Base-by-base conservation (phyloP, 2,888 invertebrate species). In the Nesidiocoris tenuis region DNA sequence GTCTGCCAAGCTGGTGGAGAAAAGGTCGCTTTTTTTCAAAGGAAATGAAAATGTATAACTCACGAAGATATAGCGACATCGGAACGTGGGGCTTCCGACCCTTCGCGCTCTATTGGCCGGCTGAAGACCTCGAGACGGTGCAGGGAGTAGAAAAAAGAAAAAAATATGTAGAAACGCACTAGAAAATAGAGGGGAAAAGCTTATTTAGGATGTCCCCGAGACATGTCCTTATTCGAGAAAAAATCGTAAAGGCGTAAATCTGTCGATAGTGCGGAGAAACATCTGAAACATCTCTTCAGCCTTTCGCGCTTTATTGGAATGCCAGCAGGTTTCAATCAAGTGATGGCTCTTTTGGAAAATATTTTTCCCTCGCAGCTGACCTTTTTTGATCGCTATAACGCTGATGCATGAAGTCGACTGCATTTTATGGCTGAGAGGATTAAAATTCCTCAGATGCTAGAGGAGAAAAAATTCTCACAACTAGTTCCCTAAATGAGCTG, bases 1-100 rank as follows among this genome's bases (percentile, higher is more conserved):
- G n/a, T n/a, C n/a, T n/a, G n/a, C n/a, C n/a, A n/a, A n/a, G n/a
- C 39, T 39, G 39, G 5, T 39, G 3, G 39, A 12, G 39, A 39
- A 39, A 39, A 39, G 39, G 39, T 7, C 39, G n/a, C n/a, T n/a
- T 39, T 39, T 39, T 39, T 39, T 39, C 39, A 39, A 39, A 39
- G 39, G 39, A 39, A 39, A 39, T 39, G 39, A 39, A 65, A 22
- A 63, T 63, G 63, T 65, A 39, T 39, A 39, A 65, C 39, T 65
- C 39, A n/a, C 9, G 16, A 24, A 65, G 65, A 65, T 24, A 39
- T 65, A 65, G 25, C 19, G 65, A 39, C 39, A 2, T 17, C 18
- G 19, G 17, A 39, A 1, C n/a, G 65, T 65, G 25, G 65, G 12
- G 3, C 65, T 65, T 65, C 65, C 65, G 65, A 25, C 25, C n/a